These are phyloP conservation scores for Lepisosteus osseus DNA, from an alignment of 2,113 vertebrate species.

Conservation along the genomic window DNA sequence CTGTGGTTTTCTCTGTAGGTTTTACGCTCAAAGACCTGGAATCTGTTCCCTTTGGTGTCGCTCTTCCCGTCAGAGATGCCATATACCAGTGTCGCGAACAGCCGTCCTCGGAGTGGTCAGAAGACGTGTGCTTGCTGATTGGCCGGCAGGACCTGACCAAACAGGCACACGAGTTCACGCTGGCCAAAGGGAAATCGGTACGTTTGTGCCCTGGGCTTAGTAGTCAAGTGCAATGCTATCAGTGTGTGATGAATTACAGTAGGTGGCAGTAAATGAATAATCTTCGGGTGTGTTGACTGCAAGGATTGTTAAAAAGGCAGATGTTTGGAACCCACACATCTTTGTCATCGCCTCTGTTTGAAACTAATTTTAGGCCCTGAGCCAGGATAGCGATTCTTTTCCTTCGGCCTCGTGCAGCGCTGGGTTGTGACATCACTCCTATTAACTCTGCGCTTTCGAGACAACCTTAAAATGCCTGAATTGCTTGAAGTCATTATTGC, in stretches of 20 bases:
- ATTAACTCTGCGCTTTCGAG: no score
- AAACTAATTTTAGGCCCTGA: not conserved
- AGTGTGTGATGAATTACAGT: no score
- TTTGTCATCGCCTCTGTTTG: no score
- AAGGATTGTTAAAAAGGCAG: no score
- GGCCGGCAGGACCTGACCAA: constrained; percentile 92
- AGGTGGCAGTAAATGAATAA: no score
- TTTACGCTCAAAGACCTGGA: constrained; percentile 93
- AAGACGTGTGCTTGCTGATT: constrained; percentile 89
- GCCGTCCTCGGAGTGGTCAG: constrained; percentile 91
- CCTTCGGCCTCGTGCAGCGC: no score
- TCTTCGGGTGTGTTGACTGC: no score
- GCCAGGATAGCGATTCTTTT: no score
- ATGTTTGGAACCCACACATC: no score
- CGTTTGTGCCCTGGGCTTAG: constrained; percentile 45
- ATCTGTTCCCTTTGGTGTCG: constrained; percentile 90
- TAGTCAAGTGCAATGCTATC: not conserved
- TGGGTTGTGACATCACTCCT: no score
- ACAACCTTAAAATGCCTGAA: no score
- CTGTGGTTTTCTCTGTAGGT: constrained; percentile 54
- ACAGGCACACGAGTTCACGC: constrained; percentile 86
- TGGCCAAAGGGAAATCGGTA: constrained; percentile 86
- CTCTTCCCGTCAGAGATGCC: constrained; percentile 89
- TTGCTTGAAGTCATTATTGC: no score
- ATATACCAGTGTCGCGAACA: constrained; percentile 91